Evolutionary conservation across 2,113 vertebrate species (phyloP).

Genomic region (Pseudorectes ferrugineus): DNA sequence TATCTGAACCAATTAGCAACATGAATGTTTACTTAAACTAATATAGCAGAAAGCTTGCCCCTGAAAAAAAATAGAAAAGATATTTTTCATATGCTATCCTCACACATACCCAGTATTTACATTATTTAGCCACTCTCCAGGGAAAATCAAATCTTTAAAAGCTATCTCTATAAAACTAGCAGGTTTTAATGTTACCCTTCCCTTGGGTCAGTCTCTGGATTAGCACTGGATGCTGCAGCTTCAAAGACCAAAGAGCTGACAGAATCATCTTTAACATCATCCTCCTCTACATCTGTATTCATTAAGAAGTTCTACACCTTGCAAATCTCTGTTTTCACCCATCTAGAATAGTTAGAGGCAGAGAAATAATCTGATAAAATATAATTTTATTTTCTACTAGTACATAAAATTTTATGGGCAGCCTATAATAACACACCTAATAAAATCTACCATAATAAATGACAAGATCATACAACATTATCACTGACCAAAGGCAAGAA

Average conservation of each 20-base stretch:
- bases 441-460: constrained; percentile 59
- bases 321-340: constrained; percentile 13
- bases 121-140: background rate
- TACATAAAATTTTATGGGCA: constrained; percentile 31
- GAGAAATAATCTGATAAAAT: constrained; percentile 47
- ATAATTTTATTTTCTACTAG: constrained; percentile 46
- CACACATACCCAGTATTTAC: background rate
- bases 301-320: constrained; percentile 28
- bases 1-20: background rate
- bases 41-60: background rate
- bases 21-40: background rate
- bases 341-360: constrained; percentile 38
- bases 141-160: background rate
- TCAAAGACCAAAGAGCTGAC: background rate
- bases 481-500: constrained; percentile 43
- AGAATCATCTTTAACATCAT: background rate
- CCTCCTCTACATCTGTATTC: background rate
- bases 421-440: constrained; percentile 47
- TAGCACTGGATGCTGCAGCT: background rate
- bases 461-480: background rate
- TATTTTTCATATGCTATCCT: background rate
- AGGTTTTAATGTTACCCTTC: background rate
- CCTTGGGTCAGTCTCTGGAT: background rate
- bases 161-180: background rate
- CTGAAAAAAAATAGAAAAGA: background rate